These are phyloP conservation scores for Chalcis sispes DNA, from an alignment of 2,888 invertebrate genomes.

Conservation along the genomic window DNA sequence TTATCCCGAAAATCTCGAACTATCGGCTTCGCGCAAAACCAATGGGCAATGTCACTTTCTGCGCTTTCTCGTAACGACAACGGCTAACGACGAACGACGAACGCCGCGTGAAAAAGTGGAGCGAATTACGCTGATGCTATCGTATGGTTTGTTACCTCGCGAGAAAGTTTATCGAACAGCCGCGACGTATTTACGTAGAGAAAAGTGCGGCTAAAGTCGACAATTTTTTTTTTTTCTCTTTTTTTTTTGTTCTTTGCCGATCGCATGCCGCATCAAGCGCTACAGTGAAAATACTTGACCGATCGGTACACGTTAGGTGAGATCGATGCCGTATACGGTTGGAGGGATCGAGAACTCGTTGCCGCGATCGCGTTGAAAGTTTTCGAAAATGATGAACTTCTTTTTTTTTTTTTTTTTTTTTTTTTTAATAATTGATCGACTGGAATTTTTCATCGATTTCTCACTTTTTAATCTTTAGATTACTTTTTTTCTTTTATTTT, in stretches of 20 bases:
- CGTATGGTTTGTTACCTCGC: background rate
- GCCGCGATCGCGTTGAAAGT: too few relatives aligned
- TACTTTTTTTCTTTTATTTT: too few relatives aligned
- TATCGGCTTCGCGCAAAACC: background rate
- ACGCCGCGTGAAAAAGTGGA: slow-evolving; percentile 50
- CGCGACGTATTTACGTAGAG: too few relatives aligned
- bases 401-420: too few relatives aligned
- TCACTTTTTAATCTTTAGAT: too few relatives aligned
- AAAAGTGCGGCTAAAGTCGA: slow-evolving; percentile 4
- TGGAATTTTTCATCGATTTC: too few relatives aligned
- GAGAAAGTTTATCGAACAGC: slow-evolving; percentile 50
- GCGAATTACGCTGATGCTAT: slow-evolving; percentile 41
- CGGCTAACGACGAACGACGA: too few relatives aligned
- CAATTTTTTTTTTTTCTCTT: background rate
- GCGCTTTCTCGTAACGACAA: slow-evolving; percentile 47
- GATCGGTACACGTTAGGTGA: background rate
- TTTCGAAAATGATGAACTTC: too few relatives aligned
- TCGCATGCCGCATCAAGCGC: background rate
- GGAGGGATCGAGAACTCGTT: too few relatives aligned
- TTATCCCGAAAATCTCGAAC: too few relatives aligned
- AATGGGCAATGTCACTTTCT: slow-evolving; percentile 41
- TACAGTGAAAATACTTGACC: background rate
- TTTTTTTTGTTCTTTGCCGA: background rate
- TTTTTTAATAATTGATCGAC: too few relatives aligned
- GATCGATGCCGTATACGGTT: too few relatives aligned